Percentiles rank a stretch among this genome's conserved stretches.
phyloP scores from a whole-genome alignment of 2,113 vertebrate species.

The Symphodus melops region DNA sequence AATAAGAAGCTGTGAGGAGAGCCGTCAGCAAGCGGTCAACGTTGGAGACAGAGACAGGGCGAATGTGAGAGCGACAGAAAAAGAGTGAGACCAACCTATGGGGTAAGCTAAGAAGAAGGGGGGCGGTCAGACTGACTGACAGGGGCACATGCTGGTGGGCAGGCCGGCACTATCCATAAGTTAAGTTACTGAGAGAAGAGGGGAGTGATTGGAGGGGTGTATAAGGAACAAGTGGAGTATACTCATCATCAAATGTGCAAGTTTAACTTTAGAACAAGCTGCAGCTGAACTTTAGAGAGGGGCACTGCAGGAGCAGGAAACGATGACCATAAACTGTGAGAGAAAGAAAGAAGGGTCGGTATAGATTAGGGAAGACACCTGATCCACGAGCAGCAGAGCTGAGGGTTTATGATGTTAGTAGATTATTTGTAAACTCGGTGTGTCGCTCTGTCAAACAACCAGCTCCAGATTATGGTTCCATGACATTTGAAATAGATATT shows the following conservation, averaged over 20 bases:
- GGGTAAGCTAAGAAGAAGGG: slow-evolving; percentile 83
- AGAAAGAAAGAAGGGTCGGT: slow-evolving; percentile 26
- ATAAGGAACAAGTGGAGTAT: slow-evolving; percentile 44
- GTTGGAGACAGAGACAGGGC: slow-evolving; percentile 77
- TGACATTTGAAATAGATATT: slow-evolving; percentile 1
- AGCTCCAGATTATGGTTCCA: slow-evolving; percentile 1
- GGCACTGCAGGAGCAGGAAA: slow-evolving; percentile 33
- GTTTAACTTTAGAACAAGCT: slow-evolving; percentile 79
- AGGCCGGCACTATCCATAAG: slow-evolving; percentile 75
- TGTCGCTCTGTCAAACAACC: neutral
- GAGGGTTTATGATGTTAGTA: neutral
- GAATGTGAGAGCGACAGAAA: slow-evolving; percentile 78
- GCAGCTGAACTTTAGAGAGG: slow-evolving; percentile 67
- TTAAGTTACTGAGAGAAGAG: slow-evolving; percentile 55
- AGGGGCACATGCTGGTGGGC: slow-evolving; percentile 81
- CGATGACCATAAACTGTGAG: slow-evolving; percentile 60
- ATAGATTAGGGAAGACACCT: neutral
- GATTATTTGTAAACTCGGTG: neutral
- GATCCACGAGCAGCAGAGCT: neutral
- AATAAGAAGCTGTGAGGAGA: slow-evolving; percentile 65
- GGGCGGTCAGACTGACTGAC: slow-evolving; percentile 80
- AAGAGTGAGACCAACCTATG: slow-evolving; percentile 80
- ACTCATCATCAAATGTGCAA: slow-evolving; percentile 73
- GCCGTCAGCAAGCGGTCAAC: slow-evolving; percentile 72
- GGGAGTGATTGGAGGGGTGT: slow-evolving; percentile 40